Base-by-base conservation (phyloP, 2,797 vertebrate species). In the Aulostomus chinensis region DNA sequence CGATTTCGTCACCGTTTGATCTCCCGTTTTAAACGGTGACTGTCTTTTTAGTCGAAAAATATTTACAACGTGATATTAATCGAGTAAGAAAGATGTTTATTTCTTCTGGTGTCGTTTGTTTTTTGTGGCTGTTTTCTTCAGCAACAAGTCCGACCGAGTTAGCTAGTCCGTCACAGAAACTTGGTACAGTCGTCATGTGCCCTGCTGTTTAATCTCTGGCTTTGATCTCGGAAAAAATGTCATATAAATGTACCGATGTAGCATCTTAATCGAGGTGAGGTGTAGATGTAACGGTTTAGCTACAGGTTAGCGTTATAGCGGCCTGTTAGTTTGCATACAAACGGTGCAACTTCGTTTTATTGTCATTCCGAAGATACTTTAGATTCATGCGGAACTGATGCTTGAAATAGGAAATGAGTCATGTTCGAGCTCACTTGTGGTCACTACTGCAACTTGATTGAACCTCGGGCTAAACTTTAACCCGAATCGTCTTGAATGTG, bases 81-180 rank as follows among this genome's bases (percentile, higher is more conserved):
- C 13, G 6, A 5, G 2, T 9, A n/a, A 0, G 3, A 1, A 13
- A 30, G 29, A 6, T 0, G 2, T 2, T 21, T 2, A 1, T 22
- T 22, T 25, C 8, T 17, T 5, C 1, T 2, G 25, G 7, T 33
- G 1, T 7, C 3, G 8, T 42, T 20, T 7, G 6, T 22, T 7
- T 5, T 8, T 57, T 35, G 9, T 17, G 1, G 21, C 28, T 34
- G 26, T 39, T 59, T 14, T 13, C 15, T 1, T 20, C 63, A 70
- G 81, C 88, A 88, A 88, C 86, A 89, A 85, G 88, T 89, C 72
- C 12, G 41, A 26, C n/a, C 54, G 72, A 55, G 71, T 66, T 65
- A 57, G 45, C 74, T 55, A 8, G 54, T 58, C 34, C 77, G 77
- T 76, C 73, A 73, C 43, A 53, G 68, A 72, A 85, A 88, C 77